Evolutionary conservation across 2,888 invertebrate genomes (phyloP).

Genomic region (Dynastes hyllus): DNA sequence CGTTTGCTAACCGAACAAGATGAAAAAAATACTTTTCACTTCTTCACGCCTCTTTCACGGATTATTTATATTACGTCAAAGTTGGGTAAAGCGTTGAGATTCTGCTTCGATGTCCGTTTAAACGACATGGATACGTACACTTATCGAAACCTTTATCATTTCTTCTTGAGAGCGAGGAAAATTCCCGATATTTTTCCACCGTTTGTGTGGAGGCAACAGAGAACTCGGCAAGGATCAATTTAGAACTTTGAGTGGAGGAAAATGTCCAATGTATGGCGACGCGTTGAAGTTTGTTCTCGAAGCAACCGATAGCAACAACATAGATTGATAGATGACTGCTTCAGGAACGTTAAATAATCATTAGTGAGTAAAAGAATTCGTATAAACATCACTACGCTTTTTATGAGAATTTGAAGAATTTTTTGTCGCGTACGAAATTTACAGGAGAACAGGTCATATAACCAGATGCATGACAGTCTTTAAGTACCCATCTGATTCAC

Average conservation of each 20-base stretch:
- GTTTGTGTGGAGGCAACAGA: neutral
- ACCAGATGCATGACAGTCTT: no score
- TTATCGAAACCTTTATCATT: constrained; percentile 7
- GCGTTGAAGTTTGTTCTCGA: neutral
- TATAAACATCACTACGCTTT: no score
- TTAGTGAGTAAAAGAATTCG: neutral
- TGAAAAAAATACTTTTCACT: constrained; percentile 17
- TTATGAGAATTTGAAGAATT: no score
- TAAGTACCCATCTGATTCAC: no score
- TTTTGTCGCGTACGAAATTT: no score
- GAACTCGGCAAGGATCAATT: neutral
- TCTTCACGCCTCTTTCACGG: constrained; percentile 3
- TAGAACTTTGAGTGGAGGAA: neutral
- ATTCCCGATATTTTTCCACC: constrained; percentile 7
- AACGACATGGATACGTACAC: constrained; percentile 2
- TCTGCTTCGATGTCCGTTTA: neutral
- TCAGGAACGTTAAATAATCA: neutral
- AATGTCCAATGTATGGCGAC: neutral
- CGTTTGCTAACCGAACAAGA: neutral
- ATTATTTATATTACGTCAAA: constrained; percentile 27
- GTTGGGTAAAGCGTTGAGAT: constrained; percentile 2
- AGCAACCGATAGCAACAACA: neutral
- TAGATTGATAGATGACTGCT: neutral
- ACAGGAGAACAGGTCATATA: no score
- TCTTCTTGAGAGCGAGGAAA: neutral